Percentiles rank a stretch among this genome's conserved stretches.
Conservation (phyloP, 2,113 vertebrate species). For the Etia nguti region DNA sequence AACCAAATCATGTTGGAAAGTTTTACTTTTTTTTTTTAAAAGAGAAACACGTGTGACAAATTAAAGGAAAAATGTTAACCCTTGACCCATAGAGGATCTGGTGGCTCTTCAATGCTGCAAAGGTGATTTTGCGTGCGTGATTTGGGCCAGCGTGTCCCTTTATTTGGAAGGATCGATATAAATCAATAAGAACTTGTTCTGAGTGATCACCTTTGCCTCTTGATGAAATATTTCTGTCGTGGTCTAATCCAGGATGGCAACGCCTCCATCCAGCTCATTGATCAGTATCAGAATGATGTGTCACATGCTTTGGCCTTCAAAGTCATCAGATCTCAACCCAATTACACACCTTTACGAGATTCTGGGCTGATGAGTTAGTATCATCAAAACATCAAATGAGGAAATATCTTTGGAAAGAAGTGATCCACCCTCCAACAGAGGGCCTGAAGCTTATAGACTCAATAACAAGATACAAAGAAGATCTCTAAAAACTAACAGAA, state of each 20-base stretch:
- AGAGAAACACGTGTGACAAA: not conserved
- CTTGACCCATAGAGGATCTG: not conserved
- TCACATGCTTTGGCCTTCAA: not conserved
- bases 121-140: not conserved
- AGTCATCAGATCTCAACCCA: not conserved
- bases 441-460: not conserved
- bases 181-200: not conserved
- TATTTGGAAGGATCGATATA: not conserved
- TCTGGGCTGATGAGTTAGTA: not conserved
- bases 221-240: not conserved
- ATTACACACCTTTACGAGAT: not conserved
- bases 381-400: not conserved
- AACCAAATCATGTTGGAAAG: conserved; percentile 12
- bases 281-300: not conserved
- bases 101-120: not conserved
- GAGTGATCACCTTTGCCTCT: not conserved
- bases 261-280: not conserved
- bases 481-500: not conserved
- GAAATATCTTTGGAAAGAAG: not conserved
- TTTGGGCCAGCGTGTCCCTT: not conserved
- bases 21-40: not conserved
- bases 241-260: not conserved
- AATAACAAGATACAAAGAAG: not conserved
- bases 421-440: not conserved
- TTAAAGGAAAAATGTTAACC: not conserved